Conservation (phyloP, 1,140 invertebrate genomes). For the Plectrocnemia conspersa region DNA sequence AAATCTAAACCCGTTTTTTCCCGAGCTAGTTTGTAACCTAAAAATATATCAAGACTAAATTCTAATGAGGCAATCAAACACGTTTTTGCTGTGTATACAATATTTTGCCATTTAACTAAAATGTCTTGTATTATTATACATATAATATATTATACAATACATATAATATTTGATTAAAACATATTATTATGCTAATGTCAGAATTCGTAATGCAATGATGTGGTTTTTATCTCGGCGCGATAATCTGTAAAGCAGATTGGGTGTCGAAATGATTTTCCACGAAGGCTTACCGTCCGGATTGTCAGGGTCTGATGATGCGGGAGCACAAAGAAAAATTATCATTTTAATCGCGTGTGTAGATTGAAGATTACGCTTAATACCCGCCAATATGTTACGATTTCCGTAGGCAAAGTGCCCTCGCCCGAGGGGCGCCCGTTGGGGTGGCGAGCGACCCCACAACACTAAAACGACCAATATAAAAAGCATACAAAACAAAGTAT, state of each 20-base stretch:
- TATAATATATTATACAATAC: too few species aligned
- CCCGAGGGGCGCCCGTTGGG: constrained; percentile 1
- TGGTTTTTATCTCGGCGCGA: too few species aligned
- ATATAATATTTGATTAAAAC: too few species aligned
- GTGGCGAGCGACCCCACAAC: not conserved
- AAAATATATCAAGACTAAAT: too few species aligned
- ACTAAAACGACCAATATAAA: not conserved
- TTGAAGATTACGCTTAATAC: constrained; percentile 18
- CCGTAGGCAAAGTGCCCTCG: not conserved
- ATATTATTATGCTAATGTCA: too few species aligned
- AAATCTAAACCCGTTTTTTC: too few species aligned
- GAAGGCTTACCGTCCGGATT: not conserved
- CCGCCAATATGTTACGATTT: constrained; percentile 19
- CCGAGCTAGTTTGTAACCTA: too few species aligned
- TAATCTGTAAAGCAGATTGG: constrained; percentile 5
- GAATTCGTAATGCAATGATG: too few species aligned
- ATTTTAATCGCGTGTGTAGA: constrained; percentile 17
- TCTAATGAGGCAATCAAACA: too few species aligned
- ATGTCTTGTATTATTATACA: too few species aligned
- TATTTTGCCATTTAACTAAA: too few species aligned
- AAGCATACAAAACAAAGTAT: not conserved
- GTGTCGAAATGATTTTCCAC: constrained; percentile 8
- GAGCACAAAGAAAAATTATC: constrained; percentile 17
- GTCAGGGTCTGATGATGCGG: not conserved
- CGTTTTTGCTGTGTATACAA: too few species aligned